Evolutionary conservation across 1,140 invertebrate genomes (phyloP).

Genomic region (Atta colombica): DNA sequence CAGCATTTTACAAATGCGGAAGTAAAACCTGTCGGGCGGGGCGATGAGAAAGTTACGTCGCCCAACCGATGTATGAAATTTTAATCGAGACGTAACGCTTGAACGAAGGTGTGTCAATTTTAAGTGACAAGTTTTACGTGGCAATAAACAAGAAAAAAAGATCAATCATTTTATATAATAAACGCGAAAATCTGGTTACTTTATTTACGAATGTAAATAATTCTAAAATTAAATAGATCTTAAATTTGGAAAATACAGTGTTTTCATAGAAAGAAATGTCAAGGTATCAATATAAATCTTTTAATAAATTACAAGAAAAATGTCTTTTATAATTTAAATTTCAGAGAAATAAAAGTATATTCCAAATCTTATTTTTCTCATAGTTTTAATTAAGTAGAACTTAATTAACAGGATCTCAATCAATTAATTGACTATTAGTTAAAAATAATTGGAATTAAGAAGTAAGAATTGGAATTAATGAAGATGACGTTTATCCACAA

Average conservation of each 20-base stretch:
- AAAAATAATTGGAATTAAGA: not conserved
- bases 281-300: not conserved
- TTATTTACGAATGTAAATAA: not conserved
- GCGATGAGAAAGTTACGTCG: conserved; percentile 50
- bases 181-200: conserved; percentile 41
- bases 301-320: not conserved
- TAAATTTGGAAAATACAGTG: not conserved
- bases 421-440: not conserved
- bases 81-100: conserved; percentile 54
- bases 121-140: conserved; percentile 39
- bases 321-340: conserved; percentile 1
- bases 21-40: conserved; percentile 28
- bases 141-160: conserved; percentile 6
- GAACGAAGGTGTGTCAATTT: conserved; percentile 34
- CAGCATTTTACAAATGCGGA: conserved; percentile 43
- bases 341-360: not conserved
- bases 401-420: not conserved
- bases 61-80: conserved; percentile 41
- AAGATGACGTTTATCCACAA: not conserved
- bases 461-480: not conserved
- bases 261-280: not conserved
- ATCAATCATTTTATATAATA: conserved; percentile 30
- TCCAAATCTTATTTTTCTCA: not conserved
- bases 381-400: conserved; percentile 10
- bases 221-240: not conserved